Evolutionary conservation across 2,888 invertebrate species (phyloP), one percentile per base, ranked within the genome.

Genomic region (Parnassius apollo): DNA sequence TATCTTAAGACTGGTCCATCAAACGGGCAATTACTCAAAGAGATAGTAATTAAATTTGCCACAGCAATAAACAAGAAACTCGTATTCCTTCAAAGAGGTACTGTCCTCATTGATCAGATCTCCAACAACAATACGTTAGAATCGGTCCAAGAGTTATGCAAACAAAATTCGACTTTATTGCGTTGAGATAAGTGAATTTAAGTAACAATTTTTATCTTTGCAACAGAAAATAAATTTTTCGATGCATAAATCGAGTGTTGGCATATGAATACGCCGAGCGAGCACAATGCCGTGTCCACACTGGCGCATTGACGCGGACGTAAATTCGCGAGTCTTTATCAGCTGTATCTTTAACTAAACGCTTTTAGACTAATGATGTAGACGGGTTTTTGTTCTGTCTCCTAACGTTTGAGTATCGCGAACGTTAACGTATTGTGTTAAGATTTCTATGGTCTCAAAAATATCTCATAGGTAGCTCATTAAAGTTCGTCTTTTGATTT

Each of bases 171-270:
- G 49, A 58, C 69, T 66, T 67, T 75, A 69, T 55, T 4, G 0
- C 4, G 0, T 59, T 2, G 22, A 1, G 1, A 2, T 11, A 22
- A 58, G 42, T 11, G 35, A 50, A 12, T 54, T 68, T 61, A 62
- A 62, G 46, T 49, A 18, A 50, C 54, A 58, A 35, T 53, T 65
- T 69, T 68, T 57, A 53, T 64, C 55, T 67, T 46, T 42, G 10
- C 42, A 52, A 50, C 35, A 57, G 70, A 60, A 66, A 66, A 59
- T 65, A 69, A 69, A 65, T 65, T 69, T 69, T 81, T 74, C 61
- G 71, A 74, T 76, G 69, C 75, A 88, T 88, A 88, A 86, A 86
- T 88, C 78, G 77, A 77, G 80, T 80, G 78, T 81, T 86, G 87
- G 81, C 87, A 85, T 86, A 85, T 87, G 86, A 86, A 88, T 88